Conservation (phyloP, 2,797 vertebrate genomes). For the Brachyrhaphis roseni region DNA sequence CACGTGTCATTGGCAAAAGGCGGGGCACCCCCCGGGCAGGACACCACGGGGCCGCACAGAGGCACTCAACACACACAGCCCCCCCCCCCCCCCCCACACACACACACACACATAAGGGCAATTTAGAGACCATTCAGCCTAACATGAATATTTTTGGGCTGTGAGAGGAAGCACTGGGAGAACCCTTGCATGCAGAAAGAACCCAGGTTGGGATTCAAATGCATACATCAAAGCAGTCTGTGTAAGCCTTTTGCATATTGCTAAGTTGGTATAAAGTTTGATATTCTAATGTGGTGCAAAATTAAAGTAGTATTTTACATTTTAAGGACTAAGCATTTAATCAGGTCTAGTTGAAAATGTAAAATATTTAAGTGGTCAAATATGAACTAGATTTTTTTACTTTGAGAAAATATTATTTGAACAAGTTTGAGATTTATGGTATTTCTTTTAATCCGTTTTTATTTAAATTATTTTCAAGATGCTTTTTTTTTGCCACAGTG, state of each 20-base stretch:
- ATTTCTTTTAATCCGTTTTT: too few relatives aligned
- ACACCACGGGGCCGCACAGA: too few relatives aligned
- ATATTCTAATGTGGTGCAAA: background rate
- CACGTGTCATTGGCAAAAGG: too few relatives aligned
- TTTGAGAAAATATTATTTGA: background rate
- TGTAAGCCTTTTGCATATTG: background rate
- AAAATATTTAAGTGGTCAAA: background rate
- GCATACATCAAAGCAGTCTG: background rate
- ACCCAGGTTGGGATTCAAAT: background rate
- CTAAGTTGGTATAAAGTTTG: background rate
- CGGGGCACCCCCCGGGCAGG: too few relatives aligned
- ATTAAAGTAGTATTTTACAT: background rate
- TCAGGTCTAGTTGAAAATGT: background rate
- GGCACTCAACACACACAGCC: too few relatives aligned
- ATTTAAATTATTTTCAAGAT: too few relatives aligned
- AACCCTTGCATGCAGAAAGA: background rate
- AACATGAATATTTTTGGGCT: background rate
- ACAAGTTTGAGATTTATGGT: background rate
- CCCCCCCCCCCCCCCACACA: too few relatives aligned
- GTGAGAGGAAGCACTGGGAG: background rate
- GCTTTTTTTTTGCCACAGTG: too few relatives aligned
- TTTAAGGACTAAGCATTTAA: background rate
- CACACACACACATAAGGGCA: background rate
- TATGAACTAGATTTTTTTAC: background rate
- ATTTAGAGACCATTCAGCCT: background rate